Conservation (phyloP, 2,113 vertebrate species). For the Excalfactoria chinensis region DNA sequence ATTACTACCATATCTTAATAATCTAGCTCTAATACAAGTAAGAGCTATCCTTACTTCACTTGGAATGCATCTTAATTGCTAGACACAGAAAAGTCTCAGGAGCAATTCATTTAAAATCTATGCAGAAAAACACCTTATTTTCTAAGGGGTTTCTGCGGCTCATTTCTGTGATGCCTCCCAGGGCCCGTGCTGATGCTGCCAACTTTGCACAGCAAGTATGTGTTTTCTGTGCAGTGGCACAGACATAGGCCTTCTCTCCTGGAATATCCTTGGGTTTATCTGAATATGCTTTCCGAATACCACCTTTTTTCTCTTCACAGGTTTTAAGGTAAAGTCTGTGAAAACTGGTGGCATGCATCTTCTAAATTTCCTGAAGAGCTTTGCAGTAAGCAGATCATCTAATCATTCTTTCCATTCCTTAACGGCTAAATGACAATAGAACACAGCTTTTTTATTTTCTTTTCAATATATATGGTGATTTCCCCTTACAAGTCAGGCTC, state of each 20-base stretch:
- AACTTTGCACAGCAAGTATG: neutral
- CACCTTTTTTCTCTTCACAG: neutral
- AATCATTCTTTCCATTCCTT: neutral
- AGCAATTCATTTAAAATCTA: neutral
- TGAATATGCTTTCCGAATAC: neutral
- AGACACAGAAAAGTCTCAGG: neutral
- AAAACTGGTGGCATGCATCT: neutral
- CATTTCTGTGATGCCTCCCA: neutral
- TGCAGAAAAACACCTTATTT: neutral
- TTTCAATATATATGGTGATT: neutral
- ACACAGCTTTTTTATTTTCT: neutral
- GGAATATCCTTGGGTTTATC: neutral
- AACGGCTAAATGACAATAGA: neutral
- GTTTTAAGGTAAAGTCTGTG: neutral
- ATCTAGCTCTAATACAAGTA: neutral
- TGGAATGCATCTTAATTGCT: neutral
- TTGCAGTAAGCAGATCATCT: neutral
- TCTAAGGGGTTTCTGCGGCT: neutral
- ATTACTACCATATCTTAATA: neutral
- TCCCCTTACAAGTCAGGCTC: neutral
- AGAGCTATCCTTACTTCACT: neutral
- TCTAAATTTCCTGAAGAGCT: neutral
- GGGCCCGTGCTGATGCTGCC: neutral
- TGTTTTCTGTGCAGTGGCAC: neutral
- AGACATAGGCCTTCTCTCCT: neutral